phyloP scores from a whole-genome alignment of 2,797 vertebrate genomes.

The Chloroceryle inda region DNA sequence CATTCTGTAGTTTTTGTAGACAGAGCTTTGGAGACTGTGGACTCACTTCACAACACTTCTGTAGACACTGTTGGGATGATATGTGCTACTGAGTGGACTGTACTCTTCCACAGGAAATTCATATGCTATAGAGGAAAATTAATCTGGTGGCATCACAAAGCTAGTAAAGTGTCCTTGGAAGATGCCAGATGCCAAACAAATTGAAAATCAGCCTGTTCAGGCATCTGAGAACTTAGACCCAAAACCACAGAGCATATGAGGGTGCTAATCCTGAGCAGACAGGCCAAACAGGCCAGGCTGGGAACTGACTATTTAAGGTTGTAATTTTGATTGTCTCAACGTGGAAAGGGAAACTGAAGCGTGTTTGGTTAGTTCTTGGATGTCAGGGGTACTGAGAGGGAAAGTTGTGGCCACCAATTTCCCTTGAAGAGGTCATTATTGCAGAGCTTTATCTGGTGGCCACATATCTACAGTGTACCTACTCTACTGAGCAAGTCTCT shows the following conservation, averaged over 20 bases:
- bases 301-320: background rate
- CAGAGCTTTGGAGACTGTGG: background rate
- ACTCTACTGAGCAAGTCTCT: background rate
- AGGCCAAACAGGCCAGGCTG: background rate
- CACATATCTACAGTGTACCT: background rate
- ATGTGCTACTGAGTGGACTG: background rate
- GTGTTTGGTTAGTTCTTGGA: background rate
- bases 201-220: background rate
- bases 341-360: background rate
- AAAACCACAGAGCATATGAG: background rate
- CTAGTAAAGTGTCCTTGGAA: background rate
- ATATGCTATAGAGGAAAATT: background rate
- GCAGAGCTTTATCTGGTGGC: background rate
- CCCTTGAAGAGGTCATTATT: background rate
- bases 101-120: background rate
- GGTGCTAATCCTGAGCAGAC: background rate
- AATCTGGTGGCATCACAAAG: background rate
- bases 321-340: background rate
- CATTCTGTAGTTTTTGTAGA: background rate
- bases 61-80: background rate
- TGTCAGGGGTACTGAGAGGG: background rate
- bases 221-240: background rate
- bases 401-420: background rate
- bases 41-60: background rate
- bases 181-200: background rate